A percentile compares a stretch with the other conserved stretches of the same genome.
phyloP scores from a whole-genome alignment of 1,140 invertebrate species.

The Camponotus floridanus region DNA sequence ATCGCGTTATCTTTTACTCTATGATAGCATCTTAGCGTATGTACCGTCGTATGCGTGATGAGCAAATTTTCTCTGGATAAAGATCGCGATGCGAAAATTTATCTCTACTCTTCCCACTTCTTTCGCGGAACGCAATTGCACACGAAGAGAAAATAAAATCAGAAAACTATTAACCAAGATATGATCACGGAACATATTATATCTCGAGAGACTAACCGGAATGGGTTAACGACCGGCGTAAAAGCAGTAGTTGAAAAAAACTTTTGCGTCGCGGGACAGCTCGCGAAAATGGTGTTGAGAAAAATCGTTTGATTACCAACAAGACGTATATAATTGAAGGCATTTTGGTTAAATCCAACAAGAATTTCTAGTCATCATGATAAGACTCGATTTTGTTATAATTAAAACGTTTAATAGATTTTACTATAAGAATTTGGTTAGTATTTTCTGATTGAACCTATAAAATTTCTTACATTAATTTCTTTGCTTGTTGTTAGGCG shows the following conservation, averaged over 20 bases:
- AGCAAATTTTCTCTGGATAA: slow-evolving; percentile 4
- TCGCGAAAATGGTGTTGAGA: background rate
- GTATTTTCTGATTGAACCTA: too few species aligned
- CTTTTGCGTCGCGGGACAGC: background rate
- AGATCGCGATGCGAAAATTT: slow-evolving; percentile 30
- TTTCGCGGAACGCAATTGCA: background rate
- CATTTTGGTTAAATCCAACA: too few species aligned
- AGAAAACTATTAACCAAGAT: slow-evolving; percentile 44
- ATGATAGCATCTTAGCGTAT: background rate
- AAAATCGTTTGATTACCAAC: too few species aligned
- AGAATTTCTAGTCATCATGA: too few species aligned
- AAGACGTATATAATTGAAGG: too few species aligned
- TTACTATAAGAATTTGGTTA: too few species aligned
- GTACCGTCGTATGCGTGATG: background rate
- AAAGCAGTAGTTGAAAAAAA: slow-evolving; percentile 37
- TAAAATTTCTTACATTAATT: too few species aligned
- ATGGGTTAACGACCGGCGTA: slow-evolving; percentile 55
- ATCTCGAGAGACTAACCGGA: slow-evolving; percentile 35
- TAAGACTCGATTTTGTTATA: too few species aligned
- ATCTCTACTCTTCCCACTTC: background rate
- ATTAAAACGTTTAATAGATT: too few species aligned
- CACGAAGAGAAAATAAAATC: slow-evolving; percentile 34
- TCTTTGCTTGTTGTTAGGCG: too few species aligned
- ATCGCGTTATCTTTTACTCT: background rate
- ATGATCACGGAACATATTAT: slow-evolving; percentile 24